Base-by-base conservation (phyloP, 2,888 invertebrate species). In the Sesia bembeciformis region DNA sequence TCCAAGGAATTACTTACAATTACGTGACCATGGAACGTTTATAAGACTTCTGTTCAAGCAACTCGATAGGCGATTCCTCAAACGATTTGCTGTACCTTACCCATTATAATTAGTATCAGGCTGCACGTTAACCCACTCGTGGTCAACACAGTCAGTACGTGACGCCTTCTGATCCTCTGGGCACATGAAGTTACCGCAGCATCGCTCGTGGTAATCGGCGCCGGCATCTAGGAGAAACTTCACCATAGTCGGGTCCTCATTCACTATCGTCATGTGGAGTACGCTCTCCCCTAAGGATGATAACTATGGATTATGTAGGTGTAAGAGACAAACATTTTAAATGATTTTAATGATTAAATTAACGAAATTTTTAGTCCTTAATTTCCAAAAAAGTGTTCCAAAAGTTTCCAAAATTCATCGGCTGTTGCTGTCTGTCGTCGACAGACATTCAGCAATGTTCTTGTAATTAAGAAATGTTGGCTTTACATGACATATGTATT, bases 191-290 rank as follows among this genome's bases (percentile, higher is more conserved):
- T 96, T 96, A 0, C 99, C 99, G 66, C 93, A 94, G 74, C 98
- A 98, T n/a, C 98, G 91, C 77, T 97, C 97, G 73, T 97, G 94
- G 59, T 96, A 95, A 80, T 98, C 94, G 0, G 97, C 98, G 0
- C 97, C 96, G 39, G 96, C 94, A 78, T 98, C 97, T 52, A 99
- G 82, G 4, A 99, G 89, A 76, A 94, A 98, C 84, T 97, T 98
- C 4, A 98, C 98, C 97, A 98, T 97, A 0, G 97, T 94, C 0
- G 98, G 97, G 76, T 99, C 99, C 77, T 99, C 99, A 81, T 99
- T 99, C 0, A 98, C 98, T 64, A 99, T 98, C 3, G 98, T 98
- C 78, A 99, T 97, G 75, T 99, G 99, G 2, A 99, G 91, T 0
- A 97, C 96, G 74, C 95, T 97, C 78, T 98, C 98, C 2, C 98